Conservation (phyloP, 2,113 vertebrate species). For the Orthonyx spaldingii region DNA sequence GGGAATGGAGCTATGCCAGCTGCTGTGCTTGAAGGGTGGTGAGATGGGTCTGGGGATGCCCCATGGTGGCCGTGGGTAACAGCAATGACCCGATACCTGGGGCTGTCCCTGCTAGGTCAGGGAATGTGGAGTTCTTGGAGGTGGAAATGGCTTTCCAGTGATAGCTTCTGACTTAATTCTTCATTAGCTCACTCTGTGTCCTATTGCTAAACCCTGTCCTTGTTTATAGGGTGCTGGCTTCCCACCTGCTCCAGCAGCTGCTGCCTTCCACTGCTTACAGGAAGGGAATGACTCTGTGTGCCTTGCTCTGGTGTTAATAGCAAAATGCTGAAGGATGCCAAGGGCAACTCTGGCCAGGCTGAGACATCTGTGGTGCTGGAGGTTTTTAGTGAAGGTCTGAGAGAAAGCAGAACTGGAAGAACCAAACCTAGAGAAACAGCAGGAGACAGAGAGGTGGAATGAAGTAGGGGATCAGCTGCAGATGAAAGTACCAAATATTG, state of each 20-base stretch:
- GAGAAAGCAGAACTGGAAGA: not conserved
- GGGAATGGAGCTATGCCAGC: not conserved
- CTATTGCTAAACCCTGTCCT: not conserved
- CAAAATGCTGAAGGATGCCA: not conserved
- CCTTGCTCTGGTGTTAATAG: not conserved
- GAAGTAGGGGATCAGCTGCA: accelerated
- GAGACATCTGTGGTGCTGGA: not conserved
- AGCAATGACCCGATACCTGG: accelerated
- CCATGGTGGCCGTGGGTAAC: not conserved
- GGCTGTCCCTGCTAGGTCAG: not conserved
- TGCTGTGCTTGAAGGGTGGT: not conserved
- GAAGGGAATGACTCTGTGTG: accelerated
- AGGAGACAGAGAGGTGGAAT: not conserved
- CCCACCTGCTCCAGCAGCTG: not conserved
- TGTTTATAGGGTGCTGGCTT: not conserved
- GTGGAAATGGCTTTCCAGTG: not conserved
- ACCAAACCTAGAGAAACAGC: not conserved
- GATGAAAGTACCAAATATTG: not conserved
- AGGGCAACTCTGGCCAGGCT: not conserved
- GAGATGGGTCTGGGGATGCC: not conserved
- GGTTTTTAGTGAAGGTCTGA: not conserved
- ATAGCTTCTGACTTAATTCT: not conserved
- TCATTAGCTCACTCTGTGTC: not conserved
- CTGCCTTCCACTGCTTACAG: not conserved
- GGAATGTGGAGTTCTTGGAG: not conserved